Evolutionary conservation across 2,113 vertebrate genomes (phyloP).

Genomic region (Oreocharis arfaki): DNA sequence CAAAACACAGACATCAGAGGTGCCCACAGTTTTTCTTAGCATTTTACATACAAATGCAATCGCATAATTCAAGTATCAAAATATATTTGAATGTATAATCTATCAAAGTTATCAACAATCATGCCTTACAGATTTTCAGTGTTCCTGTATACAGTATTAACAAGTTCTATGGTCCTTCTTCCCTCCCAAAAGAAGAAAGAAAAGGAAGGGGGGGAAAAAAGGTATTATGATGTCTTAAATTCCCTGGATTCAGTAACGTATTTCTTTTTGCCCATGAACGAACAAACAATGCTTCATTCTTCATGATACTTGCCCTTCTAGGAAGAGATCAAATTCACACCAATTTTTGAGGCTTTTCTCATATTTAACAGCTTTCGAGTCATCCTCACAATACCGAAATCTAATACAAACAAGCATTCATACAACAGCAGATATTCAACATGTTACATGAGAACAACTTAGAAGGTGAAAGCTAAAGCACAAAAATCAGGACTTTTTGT

Average conservation of each 20-base stretch:
- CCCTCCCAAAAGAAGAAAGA: neutral
- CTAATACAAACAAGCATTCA: neutral
- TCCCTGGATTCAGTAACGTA: neutral
- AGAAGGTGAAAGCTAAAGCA: neutral
- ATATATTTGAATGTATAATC: neutral
- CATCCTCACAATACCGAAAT: neutral
- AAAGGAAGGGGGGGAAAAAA: fast-evolving
- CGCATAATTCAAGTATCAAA: neutral
- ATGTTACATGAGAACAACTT: neutral
- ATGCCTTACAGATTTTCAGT: neutral
- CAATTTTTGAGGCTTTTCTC: neutral
- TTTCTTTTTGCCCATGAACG: neutral
- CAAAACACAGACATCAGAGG: neutral
- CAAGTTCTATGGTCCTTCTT: neutral
- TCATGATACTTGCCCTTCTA: neutral
- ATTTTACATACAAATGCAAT: neutral
- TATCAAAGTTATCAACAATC: neutral
- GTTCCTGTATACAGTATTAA: neutral
- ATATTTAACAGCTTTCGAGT: neutral
- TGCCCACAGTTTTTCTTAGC: neutral
- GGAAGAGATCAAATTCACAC: neutral
- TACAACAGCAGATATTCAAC: neutral
- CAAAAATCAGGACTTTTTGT: neutral
- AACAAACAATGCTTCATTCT: neutral
- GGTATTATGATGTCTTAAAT: neutral